These are phyloP conservation scores for Gallinago jamesoni DNA, from an alignment of 2,113 vertebrate genomes.

Conservation along the genomic window DNA sequence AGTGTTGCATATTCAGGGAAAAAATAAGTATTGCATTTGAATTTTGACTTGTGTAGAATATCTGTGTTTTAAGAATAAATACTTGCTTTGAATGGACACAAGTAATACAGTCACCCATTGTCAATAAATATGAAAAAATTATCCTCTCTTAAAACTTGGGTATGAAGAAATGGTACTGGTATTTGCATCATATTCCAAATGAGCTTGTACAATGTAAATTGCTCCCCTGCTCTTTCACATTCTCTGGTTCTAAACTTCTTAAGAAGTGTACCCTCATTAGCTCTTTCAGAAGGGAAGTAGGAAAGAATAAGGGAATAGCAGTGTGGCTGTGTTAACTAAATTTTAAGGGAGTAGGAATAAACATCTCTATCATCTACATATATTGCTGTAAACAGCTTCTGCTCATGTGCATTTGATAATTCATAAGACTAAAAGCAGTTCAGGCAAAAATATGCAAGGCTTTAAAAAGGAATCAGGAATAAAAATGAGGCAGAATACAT, in stretches of 20 bases:
- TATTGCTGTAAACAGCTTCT: not conserved
- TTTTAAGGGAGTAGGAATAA: not conserved
- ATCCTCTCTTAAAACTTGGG: not conserved
- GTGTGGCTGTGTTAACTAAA: not conserved
- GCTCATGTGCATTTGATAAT: not conserved
- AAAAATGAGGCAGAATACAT: not conserved
- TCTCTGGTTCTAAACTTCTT: not conserved
- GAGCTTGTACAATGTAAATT: fast-evolving
- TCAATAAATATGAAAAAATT: not conserved
- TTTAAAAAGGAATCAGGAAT: not conserved
- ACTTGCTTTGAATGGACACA: not conserved
- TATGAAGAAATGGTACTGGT: not conserved
- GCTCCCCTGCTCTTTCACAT: not conserved
- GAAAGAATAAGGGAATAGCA: not conserved
- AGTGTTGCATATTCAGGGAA: not conserved
- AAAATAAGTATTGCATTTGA: not conserved
- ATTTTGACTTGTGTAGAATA: not conserved
- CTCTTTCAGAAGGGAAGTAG: not conserved
- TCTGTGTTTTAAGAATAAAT: not conserved
- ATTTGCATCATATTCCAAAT: not conserved
- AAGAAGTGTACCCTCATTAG: not conserved
- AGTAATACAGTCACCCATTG: not conserved
- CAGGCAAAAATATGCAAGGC: not conserved
- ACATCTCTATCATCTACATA: not conserved
- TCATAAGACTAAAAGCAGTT: not conserved